These are phyloP conservation scores for Drosophila asahinai DNA, from an alignment of 1,140 invertebrate genomes.

Conservation along the genomic window DNA sequence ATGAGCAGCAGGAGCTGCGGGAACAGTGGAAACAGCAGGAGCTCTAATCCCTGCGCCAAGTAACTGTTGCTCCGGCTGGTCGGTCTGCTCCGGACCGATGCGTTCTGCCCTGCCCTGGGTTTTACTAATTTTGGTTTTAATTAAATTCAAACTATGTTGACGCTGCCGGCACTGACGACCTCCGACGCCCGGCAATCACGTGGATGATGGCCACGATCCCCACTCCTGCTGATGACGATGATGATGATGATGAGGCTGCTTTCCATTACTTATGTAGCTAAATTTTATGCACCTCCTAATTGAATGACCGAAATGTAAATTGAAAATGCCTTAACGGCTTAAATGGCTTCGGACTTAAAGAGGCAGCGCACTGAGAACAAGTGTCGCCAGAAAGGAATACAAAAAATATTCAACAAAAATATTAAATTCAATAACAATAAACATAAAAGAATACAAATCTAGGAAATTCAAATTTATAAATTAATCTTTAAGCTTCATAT, in stretches of 20 bases:
- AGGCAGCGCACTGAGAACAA: neutral
- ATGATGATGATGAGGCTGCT: constrained; percentile 44
- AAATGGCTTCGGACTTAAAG: constrained; percentile 34
- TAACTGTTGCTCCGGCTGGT: constrained; percentile 67
- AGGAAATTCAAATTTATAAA: neutral
- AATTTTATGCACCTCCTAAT: constrained; percentile 68
- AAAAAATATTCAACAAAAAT: neutral
- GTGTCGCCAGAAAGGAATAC: neutral
- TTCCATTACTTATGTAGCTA: constrained; percentile 62
- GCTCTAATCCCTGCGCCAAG: constrained; percentile 73
- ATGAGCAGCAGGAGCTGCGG: constrained; percentile 13
- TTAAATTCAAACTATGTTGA: constrained; percentile 82
- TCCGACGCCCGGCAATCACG: constrained; percentile 41
- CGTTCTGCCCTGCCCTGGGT: constrained; percentile 29
- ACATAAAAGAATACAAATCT: neutral
- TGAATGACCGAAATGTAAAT: constrained; percentile 76
- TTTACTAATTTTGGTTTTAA: constrained; percentile 81
- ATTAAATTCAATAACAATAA: neutral
- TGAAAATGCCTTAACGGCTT: constrained; percentile 54
- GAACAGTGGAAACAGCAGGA: constrained; percentile 24
- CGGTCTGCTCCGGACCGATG: constrained; percentile 6
- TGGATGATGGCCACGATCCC: constrained; percentile 43
- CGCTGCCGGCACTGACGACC: constrained; percentile 65
- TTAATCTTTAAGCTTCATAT: too few species aligned
- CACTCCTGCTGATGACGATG: constrained; percentile 27